phyloP scores from a whole-genome alignment of 2,797 vertebrate species.

The Tiaroga cobitis region DNA sequence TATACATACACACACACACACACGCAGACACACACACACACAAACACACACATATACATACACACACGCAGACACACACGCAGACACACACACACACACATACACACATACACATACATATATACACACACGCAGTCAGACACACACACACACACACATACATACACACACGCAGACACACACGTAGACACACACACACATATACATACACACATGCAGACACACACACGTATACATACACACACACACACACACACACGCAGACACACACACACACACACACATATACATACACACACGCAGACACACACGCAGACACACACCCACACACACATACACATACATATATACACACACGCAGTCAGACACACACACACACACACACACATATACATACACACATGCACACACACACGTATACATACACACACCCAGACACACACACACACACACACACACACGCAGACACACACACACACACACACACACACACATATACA shows the following conservation, averaged over 20 bases:
- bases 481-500: too few species aligned
- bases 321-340: too few species aligned
- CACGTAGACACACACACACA: too few species aligned
- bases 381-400: too few species aligned
- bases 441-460: too few species aligned
- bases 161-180: too few species aligned
- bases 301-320: fast-evolving
- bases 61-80: fast-evolving
- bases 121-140: fast-evolving
- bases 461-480: fast-evolving
- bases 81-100: fast-evolving
- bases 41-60: fast-evolving
- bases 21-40: too few species aligned
- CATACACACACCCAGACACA: fast-evolving
- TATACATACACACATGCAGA: fast-evolving
- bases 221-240: fast-evolving
- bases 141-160: fast-evolving
- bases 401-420: fast-evolving
- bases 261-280: fast-evolving
- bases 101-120: fast-evolving
- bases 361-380: too few species aligned
- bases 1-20: too few species aligned
- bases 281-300: fast-evolving
- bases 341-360: too few species aligned
- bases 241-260: fast-evolving